Evolutionary conservation across 2,888 invertebrate species (phyloP).

Genomic region (Cantharis nigra): DNA sequence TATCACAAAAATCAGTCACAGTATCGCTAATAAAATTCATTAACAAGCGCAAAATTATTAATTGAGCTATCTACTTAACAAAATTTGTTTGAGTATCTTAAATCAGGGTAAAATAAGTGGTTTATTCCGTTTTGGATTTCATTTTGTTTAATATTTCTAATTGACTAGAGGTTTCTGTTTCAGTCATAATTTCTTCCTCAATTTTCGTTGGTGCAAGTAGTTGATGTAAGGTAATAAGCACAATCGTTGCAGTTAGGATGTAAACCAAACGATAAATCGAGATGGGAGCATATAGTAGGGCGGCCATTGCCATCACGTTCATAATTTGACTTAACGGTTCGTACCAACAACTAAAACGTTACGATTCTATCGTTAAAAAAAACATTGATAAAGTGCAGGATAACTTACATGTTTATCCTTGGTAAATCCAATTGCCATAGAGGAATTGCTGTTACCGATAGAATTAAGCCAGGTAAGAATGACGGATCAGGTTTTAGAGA

Average conservation of each 20-base stretch:
- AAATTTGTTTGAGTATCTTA: not conserved
- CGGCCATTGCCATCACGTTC: conserved; percentile 60
- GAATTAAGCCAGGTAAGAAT: conserved; percentile 61
- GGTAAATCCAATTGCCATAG: conserved; percentile 74
- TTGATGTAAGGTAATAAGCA: conserved; percentile 64
- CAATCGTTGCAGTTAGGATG: conserved; percentile 61
- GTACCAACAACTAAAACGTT: conserved; percentile 58
- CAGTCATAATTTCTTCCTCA: conserved; percentile 60
- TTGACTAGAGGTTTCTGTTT: conserved; percentile 9
- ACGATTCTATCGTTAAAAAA: not conserved
- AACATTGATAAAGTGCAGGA: not conserved
- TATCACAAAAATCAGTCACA: not conserved
- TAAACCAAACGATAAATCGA: conserved; percentile 66
- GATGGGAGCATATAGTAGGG: conserved; percentile 64
- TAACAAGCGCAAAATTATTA: not conserved
- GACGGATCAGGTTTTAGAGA: conserved; percentile 67
- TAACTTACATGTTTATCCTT: conserved; percentile 64
- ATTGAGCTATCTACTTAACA: not conserved
- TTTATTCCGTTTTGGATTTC: conserved; percentile 39
- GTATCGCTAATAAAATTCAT: not conserved
- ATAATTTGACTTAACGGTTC: conserved; percentile 57
- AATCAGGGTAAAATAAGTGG: not conserved
- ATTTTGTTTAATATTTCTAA: conserved; percentile 30
- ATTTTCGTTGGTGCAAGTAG: conserved; percentile 52
- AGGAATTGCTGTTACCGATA: conserved; percentile 63